Base-by-base conservation (phyloP, 1,140 invertebrate genomes). In the Brachionus angularis region DNA sequence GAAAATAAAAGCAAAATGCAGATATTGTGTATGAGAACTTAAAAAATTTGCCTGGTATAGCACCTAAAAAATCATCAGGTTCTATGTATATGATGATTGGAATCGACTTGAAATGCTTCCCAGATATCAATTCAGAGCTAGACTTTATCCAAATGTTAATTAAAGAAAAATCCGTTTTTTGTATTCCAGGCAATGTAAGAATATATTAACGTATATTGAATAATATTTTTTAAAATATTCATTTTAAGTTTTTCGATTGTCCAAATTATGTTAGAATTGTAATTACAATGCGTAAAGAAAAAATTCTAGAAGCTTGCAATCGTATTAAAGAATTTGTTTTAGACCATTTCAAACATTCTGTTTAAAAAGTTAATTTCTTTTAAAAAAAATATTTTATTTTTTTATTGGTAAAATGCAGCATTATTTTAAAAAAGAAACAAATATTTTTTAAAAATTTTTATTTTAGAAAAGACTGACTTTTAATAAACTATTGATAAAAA, bases 31-130 rank as follows among this genome's bases (percentile, higher is more conserved):
- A 87, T 77, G 83, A 87, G 36, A 82, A 83, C 46, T 78, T 98
- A 18, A 83, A 82, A 10, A 80, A 84, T 42, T 86, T 91, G 27
- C 87, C 86, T 33, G 96, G 95, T 21, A 78, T 98, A 16, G 86
- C 86, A 36, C 93, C 95, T 0, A 87, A 93, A 33, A 93, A 93
- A 88, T 94, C 96, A 12, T 71, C 50, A 14, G 96, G 95, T 36
- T 93, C 94, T 1, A 97, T 98, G 93, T 98, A 98, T 79, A 96
- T 98, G 90, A 96, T 98, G 93, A 89, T 90, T 67, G 85, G 86
- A 31, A 85, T 91, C 64, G 88, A 93, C 74, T 86, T 92, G 76
- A 80, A 86, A 0, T 83, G 86, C 52, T 97, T 95, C 81, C 89
- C 90, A 2, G 84, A 86, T 62, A 91, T 95, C 74, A 84, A 86